A percentile compares a stretch with the other conserved stretches of the same genome.
These are phyloP conservation scores for Paradoxurus hermaphroditus DNA, from an alignment of 2,113 vertebrate species.

Conservation along the genomic window DNA sequence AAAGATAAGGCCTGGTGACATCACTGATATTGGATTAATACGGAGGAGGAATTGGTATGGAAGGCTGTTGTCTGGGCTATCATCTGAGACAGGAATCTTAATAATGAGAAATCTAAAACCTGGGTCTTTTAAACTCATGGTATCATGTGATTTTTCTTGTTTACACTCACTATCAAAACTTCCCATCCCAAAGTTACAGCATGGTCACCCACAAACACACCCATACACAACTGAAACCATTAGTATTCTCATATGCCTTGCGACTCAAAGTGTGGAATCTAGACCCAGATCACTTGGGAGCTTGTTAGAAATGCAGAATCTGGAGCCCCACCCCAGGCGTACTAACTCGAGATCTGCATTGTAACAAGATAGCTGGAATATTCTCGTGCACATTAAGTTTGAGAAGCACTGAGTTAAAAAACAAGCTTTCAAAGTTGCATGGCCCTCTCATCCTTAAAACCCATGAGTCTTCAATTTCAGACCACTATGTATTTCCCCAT, in stretches of 20 bases:
- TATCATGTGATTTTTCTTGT: not conserved
- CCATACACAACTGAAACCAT: not conserved
- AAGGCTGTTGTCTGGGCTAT: conserved; percentile 47
- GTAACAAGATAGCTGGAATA: not conserved
- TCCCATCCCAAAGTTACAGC: not conserved
- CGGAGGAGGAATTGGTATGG: conserved; percentile 12
- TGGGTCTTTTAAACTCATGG: not conserved
- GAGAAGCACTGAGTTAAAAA: conserved; percentile 24
- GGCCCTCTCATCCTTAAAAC: not conserved
- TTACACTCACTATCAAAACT: not conserved
- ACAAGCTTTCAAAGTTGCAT: not conserved
- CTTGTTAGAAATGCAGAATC: not conserved
- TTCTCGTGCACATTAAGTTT: not conserved
- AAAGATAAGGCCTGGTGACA: conserved; percentile 54
- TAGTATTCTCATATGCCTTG: not conserved
- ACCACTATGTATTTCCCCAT: not conserved
- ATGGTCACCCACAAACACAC: not conserved
- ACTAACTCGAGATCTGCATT: not conserved
- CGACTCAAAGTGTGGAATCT: not conserved
- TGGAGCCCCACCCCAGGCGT: not conserved
- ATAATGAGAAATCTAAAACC: not conserved
- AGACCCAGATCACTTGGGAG: not conserved
- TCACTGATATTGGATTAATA: conserved; percentile 41
- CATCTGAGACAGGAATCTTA: conserved; percentile 31
- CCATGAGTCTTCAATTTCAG: not conserved